Base-by-base conservation (phyloP, 2,113 vertebrate genomes). In the Theristicus caerulescens region DNA sequence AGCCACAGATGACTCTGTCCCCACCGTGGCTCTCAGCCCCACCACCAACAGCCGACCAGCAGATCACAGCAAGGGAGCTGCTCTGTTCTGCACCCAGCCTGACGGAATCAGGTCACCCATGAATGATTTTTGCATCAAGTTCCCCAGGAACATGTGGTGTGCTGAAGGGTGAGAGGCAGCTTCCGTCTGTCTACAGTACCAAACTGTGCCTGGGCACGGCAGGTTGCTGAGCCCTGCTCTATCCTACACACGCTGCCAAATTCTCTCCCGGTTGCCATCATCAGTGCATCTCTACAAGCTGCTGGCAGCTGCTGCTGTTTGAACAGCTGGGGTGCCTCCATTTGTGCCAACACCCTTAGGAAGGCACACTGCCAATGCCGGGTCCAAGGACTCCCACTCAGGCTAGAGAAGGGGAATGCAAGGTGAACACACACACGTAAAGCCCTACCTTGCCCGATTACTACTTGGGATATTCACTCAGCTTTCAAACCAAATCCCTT, bases 61-160 rank as follows among this genome's bases (percentile, higher is more conserved):
- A 82, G 69, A 61, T 40, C 27, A 19, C 44, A 70, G 86, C 47
- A 67, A 52, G 32, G 62, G 88, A 93, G 73, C 82, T 82, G 93
- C 91, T 93, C 78, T 69, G 62, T 72, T 92, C 92, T 69, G 66
- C 14, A 3, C 71, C 81, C 55, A 85, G 5, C 54, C 73, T 96
- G 94, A 95, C 85, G 87, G 92, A 97, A 96, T 62, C 73, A 61
- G 93, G 93, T 91, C 93, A 85, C 44, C 67, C 71, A 36, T 32
- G 54, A 96, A 93, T 21, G 74, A 83, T 88, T 88, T 88, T 65
- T 77, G 54, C 38, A 82, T 8, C 77, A 29, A 80, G 70, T 32
- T 91, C 74, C 52, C 36, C 70, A 54, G 49, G 65, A 96, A 69
- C 16, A 73, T 49, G 92, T 70, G 92, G 82, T 31, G 58, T 54